Base-by-base conservation (phyloP, 2,888 invertebrate genomes). In the Tachina fera region DNA sequence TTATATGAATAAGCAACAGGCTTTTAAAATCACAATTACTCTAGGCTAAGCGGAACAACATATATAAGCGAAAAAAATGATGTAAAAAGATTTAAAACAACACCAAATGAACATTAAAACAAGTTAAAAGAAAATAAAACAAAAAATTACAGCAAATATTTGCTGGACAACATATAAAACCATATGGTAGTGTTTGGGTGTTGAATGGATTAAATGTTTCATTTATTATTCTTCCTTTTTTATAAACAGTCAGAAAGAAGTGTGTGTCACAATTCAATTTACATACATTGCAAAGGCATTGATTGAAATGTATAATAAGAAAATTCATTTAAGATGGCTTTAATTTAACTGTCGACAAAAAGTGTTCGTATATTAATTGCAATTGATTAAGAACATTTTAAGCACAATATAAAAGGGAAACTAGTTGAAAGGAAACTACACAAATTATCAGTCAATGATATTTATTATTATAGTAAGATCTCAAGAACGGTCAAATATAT, bases 1-100 rank as follows among this genome's bases (percentile, higher is more conserved):
- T 22, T 0, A 31, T 45, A 5, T 9, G 9, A 47, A 71, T 31
- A 43, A 72, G 63, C 80, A 80, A 80, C 80, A 80, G 72, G 72
- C 67, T 74, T 58, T 39, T 51, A 49, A 41, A 65, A 72, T 67
- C 58, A 56, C 49, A 80, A 47, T 53, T 53, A 61, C 70, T 43
- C 11, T 16, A 51, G 60, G 70, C 61, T 70, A 78, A 70, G 60
- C 61, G 70, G 43, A 78, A 70, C 51, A 78, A 9, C 78, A 78
- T 70, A 78, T 45, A 71, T 13, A 45, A 63, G 51, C 0, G n/a
- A 63, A 51, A 61, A 53, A 70, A 13, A 63, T 45, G 13, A 9
- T n/a, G n/a, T 39, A 68, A 74, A 79, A 56, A 39, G 31, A 71
- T 53, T 45, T 53, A 71, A 63, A 58, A 31, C 63, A 71, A 19